Conservation (phyloP, 2,113 vertebrate genomes). For the Calypte anna region DNA sequence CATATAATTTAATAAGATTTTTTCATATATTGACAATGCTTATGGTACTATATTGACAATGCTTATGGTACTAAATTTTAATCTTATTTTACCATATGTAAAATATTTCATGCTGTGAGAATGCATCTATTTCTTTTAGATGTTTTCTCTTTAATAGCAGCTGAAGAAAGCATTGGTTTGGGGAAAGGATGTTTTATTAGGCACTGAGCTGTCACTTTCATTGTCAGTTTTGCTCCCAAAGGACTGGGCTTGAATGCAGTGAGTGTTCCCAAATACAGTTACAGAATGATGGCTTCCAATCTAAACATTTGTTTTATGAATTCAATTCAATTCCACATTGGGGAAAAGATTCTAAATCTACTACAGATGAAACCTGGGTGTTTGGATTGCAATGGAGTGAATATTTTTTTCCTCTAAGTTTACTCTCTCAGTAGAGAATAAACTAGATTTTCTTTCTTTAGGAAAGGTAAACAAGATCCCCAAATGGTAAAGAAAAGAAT, state of each 20-base stretch:
- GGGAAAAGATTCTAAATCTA: background rate
- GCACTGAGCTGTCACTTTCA: background rate
- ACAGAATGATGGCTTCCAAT: background rate
- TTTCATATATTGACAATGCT: background rate
- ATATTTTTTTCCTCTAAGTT: background rate
- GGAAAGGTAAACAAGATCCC: background rate
- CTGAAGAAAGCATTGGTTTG: background rate
- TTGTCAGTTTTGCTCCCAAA: background rate
- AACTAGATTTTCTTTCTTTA: conserved; percentile 5
- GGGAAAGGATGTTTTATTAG: background rate
- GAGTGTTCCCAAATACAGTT: background rate
- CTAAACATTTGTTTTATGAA: conserved; percentile 11
- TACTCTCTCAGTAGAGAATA: background rate
- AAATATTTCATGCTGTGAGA: background rate
- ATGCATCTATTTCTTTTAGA: background rate
- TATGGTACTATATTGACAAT: background rate
- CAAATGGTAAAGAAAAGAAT: conserved; percentile 11
- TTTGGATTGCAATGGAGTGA: background rate
- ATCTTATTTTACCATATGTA: background rate
- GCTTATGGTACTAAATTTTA: background rate
- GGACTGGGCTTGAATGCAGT: background rate
- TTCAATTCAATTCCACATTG: background rate
- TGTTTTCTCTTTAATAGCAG: background rate
- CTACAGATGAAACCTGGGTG: background rate
- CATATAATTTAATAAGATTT: background rate